Base-by-base conservation (phyloP, 2,888 invertebrate genomes). In the Allophyes oxyacanthae region DNA sequence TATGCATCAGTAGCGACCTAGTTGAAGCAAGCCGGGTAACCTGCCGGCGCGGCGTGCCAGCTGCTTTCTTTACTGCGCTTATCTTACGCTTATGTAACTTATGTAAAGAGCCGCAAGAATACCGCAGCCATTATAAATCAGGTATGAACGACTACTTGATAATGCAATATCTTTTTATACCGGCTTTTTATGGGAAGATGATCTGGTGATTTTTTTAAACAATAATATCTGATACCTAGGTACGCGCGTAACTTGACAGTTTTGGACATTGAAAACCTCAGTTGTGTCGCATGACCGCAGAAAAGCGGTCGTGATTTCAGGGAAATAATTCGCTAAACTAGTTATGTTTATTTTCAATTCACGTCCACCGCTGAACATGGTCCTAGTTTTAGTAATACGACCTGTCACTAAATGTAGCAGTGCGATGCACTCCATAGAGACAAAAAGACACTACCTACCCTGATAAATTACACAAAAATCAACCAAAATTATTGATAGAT, bases 31-130 rank as follows among this genome's bases (percentile, higher is more conserved):
- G 55, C 28, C 49, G 54, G 36, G 42, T 37, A 58, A 36, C 32
- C 58, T 40, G 46, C 49, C 40, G 11, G 26, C 6, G 28, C 28
- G 7, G 28, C 20, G 43, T 36, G 49, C 34, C 42, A 53, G 48
- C 40, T 61, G 58, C 63, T 75, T 75, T 68, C 66, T 69, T 70
- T 62, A 68, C 61, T 50, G 64, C 54, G 69, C 70, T 72, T 72
- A 64, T 66, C 62, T 53, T 53, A 48, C 55, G 38, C 40, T 81
- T 79, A 79, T 66, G 64, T 76, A 79, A 83, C 57, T 50, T 52
- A 63, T 67, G 54, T 67, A 66, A 69, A 60, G 40, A 61, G 38
- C 55, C 43, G 56, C 49, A 14, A 69, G 56, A 62, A 64, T 58
- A 73, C 60, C 53, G 60, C 65, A 68, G 63, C 42, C 57, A 69